These are phyloP conservation scores for Eretmochelys imbricata DNA, from an alignment of 2,113 vertebrate genomes.

Conservation along the genomic window DNA sequence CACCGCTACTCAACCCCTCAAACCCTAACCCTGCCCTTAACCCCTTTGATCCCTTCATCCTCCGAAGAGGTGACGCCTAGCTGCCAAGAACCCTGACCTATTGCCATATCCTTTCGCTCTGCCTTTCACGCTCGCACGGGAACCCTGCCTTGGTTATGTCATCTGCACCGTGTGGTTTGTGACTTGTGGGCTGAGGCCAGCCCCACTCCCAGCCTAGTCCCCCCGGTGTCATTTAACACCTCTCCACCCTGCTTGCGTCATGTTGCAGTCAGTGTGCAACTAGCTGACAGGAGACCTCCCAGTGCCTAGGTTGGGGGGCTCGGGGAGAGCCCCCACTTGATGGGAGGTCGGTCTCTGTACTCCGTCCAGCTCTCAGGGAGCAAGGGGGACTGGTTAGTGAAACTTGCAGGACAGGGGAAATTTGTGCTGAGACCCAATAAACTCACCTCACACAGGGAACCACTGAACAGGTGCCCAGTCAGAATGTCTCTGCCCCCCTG, in stretches of 20 bases:
- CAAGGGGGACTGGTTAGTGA: neutral
- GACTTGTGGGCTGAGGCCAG: neutral
- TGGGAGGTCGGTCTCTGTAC: neutral
- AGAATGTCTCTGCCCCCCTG: no score
- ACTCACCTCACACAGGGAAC: neutral
- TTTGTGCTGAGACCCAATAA: neutral
- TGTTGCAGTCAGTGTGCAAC: neutral
- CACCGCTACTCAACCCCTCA: neutral
- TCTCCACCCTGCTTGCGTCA: neutral
- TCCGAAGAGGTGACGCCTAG: rapidly evolving
- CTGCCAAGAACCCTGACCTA: neutral
- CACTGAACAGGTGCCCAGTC: neutral
- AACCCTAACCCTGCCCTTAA: neutral
- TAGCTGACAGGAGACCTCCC: neutral
- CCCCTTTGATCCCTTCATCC: neutral
- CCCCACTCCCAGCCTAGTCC: neutral
- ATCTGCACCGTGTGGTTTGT: neutral
- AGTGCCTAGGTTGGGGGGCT: neutral
- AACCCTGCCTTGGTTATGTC: neutral
- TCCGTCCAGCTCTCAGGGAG: neutral
- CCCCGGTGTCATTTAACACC: neutral
- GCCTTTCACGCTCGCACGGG: neutral
- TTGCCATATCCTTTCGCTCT: neutral
- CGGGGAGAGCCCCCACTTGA: neutral
- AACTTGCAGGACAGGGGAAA: neutral